Evolutionary conservation across 2,113 vertebrate genomes (phyloP).

Genomic region (Bettongia penicillata): DNA sequence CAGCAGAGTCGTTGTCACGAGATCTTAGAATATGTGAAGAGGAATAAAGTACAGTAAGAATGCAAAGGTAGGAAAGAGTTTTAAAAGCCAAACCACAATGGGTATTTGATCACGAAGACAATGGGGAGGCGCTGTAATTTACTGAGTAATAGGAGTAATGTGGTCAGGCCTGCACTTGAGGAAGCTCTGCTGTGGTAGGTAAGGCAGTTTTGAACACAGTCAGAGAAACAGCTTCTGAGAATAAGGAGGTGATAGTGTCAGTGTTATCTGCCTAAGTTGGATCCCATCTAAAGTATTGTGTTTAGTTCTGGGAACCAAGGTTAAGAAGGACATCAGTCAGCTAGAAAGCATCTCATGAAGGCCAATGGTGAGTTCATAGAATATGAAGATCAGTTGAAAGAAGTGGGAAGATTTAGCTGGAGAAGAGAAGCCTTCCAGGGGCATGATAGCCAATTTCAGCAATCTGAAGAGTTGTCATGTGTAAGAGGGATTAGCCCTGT

Average conservation of each 20-base stretch:
- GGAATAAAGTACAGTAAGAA: background rate
- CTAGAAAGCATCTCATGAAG: background rate
- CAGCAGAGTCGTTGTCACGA: background rate
- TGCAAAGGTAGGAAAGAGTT: background rate
- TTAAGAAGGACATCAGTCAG: background rate
- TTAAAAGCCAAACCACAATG: background rate
- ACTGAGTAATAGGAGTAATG: background rate
- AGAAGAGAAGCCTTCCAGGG: background rate
- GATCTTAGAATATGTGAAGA: background rate
- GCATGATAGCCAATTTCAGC: background rate
- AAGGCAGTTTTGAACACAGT: background rate
- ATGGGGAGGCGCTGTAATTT: background rate
- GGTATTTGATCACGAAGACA: background rate
- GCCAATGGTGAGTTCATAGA: background rate
- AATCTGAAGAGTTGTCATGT: background rate
- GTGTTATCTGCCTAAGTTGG: background rate
- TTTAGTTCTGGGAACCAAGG: background rate
- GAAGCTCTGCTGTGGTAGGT: background rate
- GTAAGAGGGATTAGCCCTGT: background rate
- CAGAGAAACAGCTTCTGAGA: background rate
- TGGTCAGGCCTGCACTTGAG: background rate
- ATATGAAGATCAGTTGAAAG: background rate
- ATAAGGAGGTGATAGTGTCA: background rate
- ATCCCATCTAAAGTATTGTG: background rate
- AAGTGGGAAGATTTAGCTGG: background rate